Base-by-base conservation (phyloP, 2,113 vertebrate species). In the Pterocles gutturalis region DNA sequence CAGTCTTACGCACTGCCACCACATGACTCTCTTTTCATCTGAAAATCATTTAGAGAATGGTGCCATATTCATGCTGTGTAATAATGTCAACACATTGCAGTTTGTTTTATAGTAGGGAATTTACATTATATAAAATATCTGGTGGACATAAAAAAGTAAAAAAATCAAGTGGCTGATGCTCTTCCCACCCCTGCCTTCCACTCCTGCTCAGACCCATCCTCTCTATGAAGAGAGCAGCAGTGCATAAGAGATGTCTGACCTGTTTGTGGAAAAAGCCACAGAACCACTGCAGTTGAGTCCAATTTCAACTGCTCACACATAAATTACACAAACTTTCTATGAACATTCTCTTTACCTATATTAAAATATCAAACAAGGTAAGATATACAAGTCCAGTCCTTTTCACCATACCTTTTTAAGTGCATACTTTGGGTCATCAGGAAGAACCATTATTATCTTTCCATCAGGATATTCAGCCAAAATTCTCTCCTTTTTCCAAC, bases 401-500 rank as follows among this genome's bases (percentile, higher is more conserved):
- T 69, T 38, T 69, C 81, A 78, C 92, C 84, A 54, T 98, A 99
- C 99, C 99, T 99, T 99, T 98, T 99, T 99, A 86, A 99, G 97
- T 67, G 99, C 99, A 95, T 99, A 99, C 84, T 99, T 99, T 28
- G 99, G 99, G 93, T 99, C 99, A 96, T 99, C 99, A 70, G 99
- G 99, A 96, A 99, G 98, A 89, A 99, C 99, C 89, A 99, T 99
- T 96, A 99, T 99, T 95, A 99, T 99, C 96, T 99, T 99, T 78
- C 99, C 99, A 94, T 99, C 99, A 8, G 99, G 99, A 97, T 99
- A 99, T 96, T 99, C 99, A 31, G 98, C 98, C 95, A 99, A 97
- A 98, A 99, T 99, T 96, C 99, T 99, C 97, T 99, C 99, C 71
- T 99, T 99, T 98, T 99, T 99, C 99, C 99, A 99, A 13, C 99